Conservation (phyloP, 2,888 invertebrate species). For the Volucella bombylans region DNA sequence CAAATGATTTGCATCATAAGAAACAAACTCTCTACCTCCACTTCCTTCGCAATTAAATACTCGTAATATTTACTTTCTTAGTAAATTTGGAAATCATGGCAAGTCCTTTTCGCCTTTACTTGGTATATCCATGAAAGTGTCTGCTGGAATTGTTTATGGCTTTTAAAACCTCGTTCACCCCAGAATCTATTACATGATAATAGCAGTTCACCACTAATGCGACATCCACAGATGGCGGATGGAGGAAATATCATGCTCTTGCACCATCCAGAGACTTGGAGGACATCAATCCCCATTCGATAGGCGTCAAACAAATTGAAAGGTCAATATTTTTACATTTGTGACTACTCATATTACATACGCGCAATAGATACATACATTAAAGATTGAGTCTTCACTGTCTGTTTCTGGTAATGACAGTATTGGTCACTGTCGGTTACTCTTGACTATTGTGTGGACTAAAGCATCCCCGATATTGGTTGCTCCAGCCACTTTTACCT, state of each 20-base stretch:
- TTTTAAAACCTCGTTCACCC: conserved; percentile 11
- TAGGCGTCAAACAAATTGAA: conserved; percentile 63
- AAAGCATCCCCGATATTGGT: conserved; percentile 13
- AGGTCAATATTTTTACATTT: conserved; percentile 51
- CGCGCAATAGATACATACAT: conserved; percentile 8
- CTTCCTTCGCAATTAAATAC: too few relatives aligned
- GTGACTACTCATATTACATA: conserved; percentile 18
- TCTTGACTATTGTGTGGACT: too few relatives aligned
- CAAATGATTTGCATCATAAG: too few relatives aligned
- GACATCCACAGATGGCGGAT: neutral
- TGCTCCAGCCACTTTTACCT: conserved; percentile 7
- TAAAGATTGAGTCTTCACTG: neutral
- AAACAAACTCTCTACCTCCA: too few relatives aligned
- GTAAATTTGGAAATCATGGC: conserved; percentile 1
- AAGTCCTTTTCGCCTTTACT: conserved; percentile 27
- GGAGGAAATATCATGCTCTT: conserved; percentile 52
- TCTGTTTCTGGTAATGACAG: neutral
- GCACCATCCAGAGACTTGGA: neutral
- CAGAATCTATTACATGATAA: neutral
- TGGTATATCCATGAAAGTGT: conserved; percentile 27
- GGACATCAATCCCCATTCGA: conserved; percentile 41
- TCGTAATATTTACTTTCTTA: neutral
- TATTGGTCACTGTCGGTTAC: neutral
- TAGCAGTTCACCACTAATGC: neutral
- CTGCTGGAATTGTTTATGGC: conserved; percentile 14